Conservation (phyloP, 1,140 invertebrate genomes). For the Parapsyche elsis region DNA sequence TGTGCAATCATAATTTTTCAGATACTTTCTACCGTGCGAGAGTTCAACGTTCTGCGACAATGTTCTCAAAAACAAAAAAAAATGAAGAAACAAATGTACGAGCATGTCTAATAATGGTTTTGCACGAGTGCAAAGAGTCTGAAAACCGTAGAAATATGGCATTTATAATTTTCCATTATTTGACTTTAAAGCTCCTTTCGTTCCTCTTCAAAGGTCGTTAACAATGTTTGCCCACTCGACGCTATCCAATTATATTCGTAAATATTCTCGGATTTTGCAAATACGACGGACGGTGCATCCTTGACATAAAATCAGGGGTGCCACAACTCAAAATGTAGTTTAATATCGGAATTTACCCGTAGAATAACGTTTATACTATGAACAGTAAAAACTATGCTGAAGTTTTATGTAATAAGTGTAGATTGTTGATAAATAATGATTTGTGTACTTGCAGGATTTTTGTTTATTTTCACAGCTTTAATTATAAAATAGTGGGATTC, state of each 20-base stretch:
- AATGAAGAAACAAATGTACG: not conserved
- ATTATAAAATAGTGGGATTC: no score
- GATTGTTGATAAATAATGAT: no score
- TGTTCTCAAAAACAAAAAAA: not conserved
- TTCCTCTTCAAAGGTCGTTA: slow-evolving; percentile 15
- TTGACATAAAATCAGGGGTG: not conserved
- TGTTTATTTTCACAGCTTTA: no score
- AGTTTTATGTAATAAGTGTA: no score
- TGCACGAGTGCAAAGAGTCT: not conserved
- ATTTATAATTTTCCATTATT: slow-evolving; percentile 1
- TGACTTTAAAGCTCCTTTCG: not conserved
- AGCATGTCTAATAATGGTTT: not conserved
- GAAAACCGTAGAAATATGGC: not conserved
- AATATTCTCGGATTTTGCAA: slow-evolving; percentile 3
- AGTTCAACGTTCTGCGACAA: slow-evolving; percentile 2
- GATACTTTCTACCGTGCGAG: slow-evolving; percentile 6
- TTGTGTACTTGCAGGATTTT: no score
- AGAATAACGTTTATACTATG: no score
- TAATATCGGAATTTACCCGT: no score
- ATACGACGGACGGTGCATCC: not conserved
- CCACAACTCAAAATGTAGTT: no score
- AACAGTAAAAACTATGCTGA: no score
- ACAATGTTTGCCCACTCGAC: not conserved
- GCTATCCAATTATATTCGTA: slow-evolving; percentile 7
- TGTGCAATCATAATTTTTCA: slow-evolving; percentile 2